Conservation (phyloP, 2,888 invertebrate genomes). For the Chalcis sispes region DNA sequence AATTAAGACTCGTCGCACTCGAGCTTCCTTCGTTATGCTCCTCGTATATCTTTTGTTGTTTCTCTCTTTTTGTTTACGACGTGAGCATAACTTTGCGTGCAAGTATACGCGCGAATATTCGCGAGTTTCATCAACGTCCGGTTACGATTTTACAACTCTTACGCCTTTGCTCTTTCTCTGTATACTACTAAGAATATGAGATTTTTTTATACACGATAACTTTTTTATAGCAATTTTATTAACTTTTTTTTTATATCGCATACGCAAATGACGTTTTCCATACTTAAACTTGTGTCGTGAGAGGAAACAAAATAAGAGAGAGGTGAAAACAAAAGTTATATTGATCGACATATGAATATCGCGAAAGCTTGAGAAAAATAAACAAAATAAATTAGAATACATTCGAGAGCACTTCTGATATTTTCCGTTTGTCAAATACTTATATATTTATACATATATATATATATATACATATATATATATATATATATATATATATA, state of each 20-base stretch:
- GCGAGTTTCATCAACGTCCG: conserved; percentile 45
- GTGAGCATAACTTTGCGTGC: conserved; percentile 8
- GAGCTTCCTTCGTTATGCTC: conserved; percentile 9
- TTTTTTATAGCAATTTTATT: too few species aligned
- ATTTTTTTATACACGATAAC: too few species aligned
- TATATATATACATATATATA: too few species aligned
- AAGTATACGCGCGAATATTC: conserved; percentile 4
- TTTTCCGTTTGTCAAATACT: not conserved
- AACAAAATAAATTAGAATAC: too few species aligned
- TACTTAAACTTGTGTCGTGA: too few species aligned
- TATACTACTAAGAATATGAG: too few species aligned
- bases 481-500: too few species aligned
- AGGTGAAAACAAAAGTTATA: not conserved
- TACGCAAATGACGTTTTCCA: too few species aligned
- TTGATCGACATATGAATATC: not conserved
- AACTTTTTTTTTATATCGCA: too few species aligned
- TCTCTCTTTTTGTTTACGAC: not conserved
- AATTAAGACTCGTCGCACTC: conserved; percentile 14
- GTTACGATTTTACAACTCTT: conserved; percentile 8
- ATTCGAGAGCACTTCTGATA: not conserved
- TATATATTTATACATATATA: too few species aligned
- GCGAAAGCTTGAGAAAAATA: not conserved
- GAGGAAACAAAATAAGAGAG: too few species aligned
- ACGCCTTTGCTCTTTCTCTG: too few species aligned
- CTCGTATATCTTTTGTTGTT: not conserved